Evolutionary conservation across 2,888 invertebrate genomes (phyloP).

Genomic region (Megastigmus dorsalis): DNA sequence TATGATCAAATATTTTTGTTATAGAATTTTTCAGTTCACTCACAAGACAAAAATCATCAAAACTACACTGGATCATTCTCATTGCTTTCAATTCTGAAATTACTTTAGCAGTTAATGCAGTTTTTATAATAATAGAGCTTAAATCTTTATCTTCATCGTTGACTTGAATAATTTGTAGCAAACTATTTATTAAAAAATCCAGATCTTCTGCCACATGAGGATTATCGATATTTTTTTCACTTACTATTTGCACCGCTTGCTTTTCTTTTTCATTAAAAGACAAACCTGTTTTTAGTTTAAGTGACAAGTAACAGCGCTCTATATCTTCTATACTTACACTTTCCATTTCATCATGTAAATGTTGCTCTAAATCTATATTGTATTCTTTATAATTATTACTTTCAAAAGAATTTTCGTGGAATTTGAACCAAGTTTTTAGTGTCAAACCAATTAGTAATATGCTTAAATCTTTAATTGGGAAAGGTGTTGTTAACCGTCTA

Average conservation of each 20-base stretch:
- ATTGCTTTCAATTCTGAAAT: slow-evolving; percentile 62
- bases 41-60: slow-evolving; percentile 53
- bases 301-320: slow-evolving; percentile 60
- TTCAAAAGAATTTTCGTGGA: neutral
- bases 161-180: slow-evolving; percentile 53
- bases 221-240: slow-evolving; percentile 58
- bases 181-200: slow-evolving; percentile 51
- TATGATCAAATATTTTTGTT: slow-evolving; percentile 48
- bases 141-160: slow-evolving; percentile 48
- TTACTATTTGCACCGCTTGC: slow-evolving; percentile 53
- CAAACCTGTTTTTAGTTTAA: slow-evolving; percentile 58
- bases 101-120: slow-evolving; percentile 61
- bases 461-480: slow-evolving; percentile 62
- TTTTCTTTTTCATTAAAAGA: slow-evolving; percentile 39
- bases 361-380: slow-evolving; percentile 35
- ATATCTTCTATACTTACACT: slow-evolving; percentile 55
- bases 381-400: slow-evolving; percentile 11
- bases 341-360: slow-evolving; percentile 54
- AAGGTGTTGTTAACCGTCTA: slow-evolving; percentile 52
- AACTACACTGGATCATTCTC: slow-evolving; percentile 57
- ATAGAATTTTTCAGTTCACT: slow-evolving; percentile 56
- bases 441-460: slow-evolving; percentile 62
- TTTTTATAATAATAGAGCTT: slow-evolving; percentile 58
- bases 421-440: slow-evolving; percentile 59
- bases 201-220: slow-evolving; percentile 51